Evolutionary conservation across 2,113 vertebrate genomes (phyloP).

Genomic region (Callipepla californica): DNA sequence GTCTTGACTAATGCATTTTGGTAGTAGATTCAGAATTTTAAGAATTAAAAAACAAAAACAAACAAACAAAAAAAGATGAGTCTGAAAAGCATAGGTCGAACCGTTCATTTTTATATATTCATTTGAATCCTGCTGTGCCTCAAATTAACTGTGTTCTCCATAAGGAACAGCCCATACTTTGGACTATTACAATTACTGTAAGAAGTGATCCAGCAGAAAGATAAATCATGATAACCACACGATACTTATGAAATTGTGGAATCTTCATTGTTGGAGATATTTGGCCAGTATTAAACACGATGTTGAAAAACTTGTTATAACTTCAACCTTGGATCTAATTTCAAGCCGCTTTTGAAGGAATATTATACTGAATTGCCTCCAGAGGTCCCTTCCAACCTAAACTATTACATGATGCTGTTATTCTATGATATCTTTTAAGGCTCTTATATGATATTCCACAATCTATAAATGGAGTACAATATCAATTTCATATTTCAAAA

Average conservation of each 20-base stretch:
- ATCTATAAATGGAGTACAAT: not conserved
- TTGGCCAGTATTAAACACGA: not conserved
- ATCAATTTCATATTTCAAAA: slow-evolving; percentile 27
- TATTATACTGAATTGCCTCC: not conserved
- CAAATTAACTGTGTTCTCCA: slow-evolving; percentile 65
- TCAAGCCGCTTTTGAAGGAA: not conserved
- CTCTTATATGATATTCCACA: not conserved
- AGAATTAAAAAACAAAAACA: not conserved
- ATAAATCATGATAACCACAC: not conserved
- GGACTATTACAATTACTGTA: not conserved
- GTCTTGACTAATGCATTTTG: not conserved
- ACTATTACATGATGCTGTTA: not conserved
- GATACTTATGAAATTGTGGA: not conserved
- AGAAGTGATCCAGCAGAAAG: not conserved
- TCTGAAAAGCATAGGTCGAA: not conserved
- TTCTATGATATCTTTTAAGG: not conserved
- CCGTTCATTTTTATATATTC: slow-evolving; percentile 24
- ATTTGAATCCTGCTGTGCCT: slow-evolving; percentile 48
- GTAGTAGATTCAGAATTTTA: not conserved
- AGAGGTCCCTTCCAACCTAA: not conserved
- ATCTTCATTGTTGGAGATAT: not conserved
- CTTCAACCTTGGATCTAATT: not conserved
- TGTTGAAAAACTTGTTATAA: not conserved
- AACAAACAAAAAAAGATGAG: not conserved
- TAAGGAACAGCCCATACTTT: slow-evolving; percentile 65